phyloP scores from a whole-genome alignment of 2,113 vertebrate genomes.

The Aythya baeri region DNA sequence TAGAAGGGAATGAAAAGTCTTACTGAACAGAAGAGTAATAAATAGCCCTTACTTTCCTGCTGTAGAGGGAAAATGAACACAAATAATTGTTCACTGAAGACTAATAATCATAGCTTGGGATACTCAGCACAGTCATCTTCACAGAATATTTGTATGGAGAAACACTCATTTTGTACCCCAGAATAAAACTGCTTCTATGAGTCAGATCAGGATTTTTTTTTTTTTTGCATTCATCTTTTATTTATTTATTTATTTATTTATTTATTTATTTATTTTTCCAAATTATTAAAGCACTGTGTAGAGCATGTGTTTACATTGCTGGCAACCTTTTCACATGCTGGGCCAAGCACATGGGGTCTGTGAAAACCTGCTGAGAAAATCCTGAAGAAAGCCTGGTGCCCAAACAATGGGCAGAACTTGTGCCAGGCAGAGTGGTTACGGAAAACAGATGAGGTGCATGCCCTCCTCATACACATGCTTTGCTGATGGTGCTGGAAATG shows the following conservation, averaged over 20 bases:
- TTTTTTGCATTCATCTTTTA: background rate
- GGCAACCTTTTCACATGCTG: background rate
- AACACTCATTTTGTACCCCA: background rate
- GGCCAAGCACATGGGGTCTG: background rate
- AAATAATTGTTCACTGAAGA: background rate
- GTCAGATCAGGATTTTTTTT: background rate
- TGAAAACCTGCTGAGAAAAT: constrained; percentile 20
- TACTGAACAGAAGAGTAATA: background rate
- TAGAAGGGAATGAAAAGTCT: background rate
- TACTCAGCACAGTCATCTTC: rapidly evolving
- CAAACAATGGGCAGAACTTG: background rate
- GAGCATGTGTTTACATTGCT: background rate
- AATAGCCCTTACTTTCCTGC: background rate
- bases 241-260: background rate
- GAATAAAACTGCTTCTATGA: background rate
- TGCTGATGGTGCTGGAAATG: background rate
- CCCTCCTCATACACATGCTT: rapidly evolving
- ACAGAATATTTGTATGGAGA: background rate
- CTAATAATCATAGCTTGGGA: background rate
- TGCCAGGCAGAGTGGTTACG: background rate
- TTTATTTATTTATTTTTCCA: background rate
- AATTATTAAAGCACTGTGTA: background rate
- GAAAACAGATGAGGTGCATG: background rate
- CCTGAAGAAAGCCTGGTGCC: background rate
- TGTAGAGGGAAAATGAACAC: background rate